Evolutionary conservation across 1,140 invertebrate genomes (phyloP).

Genomic region (Cotesia typhae): DNA sequence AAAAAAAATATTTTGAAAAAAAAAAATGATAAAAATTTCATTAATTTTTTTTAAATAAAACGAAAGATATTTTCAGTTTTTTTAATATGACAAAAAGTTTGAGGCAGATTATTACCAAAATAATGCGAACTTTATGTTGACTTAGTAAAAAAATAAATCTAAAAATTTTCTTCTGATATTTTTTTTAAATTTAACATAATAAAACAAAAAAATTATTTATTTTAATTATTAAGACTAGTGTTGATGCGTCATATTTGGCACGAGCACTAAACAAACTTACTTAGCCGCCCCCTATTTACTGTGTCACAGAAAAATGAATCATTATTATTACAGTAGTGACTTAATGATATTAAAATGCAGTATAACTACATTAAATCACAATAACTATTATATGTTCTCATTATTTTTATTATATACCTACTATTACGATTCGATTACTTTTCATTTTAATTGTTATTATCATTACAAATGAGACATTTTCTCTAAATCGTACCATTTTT

Average conservation of each 20-base stretch:
- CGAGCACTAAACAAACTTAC: not conserved
- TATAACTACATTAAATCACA: too few species aligned
- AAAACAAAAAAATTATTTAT: too few species aligned
- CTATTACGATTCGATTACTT: too few species aligned
- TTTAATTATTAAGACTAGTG: not conserved
- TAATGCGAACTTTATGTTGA: too few species aligned
- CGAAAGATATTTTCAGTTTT: too few species aligned
- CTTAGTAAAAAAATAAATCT: too few species aligned
- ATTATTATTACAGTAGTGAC: constrained; percentile 5
- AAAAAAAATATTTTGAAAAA: too few species aligned
- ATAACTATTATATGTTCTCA: not conserved
- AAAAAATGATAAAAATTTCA: too few species aligned
- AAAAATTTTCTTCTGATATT: too few species aligned
- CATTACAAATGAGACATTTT: constrained; percentile 9
- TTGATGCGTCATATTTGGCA: constrained; percentile 15
- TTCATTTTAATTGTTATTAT: not conserved
- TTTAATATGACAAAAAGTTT: too few species aligned
- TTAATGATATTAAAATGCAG: constrained; percentile 18
- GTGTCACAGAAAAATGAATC: constrained; percentile 15
- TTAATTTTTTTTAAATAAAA: too few species aligned
- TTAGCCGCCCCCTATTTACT: constrained; percentile 3
- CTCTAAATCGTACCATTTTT: not conserved
- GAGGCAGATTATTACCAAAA: too few species aligned
- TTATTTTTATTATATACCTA: not conserved
- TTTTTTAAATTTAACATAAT: not conserved